phyloP scores from a whole-genome alignment of 2,888 invertebrate genomes.

The Drosophila kuntzei region DNA sequence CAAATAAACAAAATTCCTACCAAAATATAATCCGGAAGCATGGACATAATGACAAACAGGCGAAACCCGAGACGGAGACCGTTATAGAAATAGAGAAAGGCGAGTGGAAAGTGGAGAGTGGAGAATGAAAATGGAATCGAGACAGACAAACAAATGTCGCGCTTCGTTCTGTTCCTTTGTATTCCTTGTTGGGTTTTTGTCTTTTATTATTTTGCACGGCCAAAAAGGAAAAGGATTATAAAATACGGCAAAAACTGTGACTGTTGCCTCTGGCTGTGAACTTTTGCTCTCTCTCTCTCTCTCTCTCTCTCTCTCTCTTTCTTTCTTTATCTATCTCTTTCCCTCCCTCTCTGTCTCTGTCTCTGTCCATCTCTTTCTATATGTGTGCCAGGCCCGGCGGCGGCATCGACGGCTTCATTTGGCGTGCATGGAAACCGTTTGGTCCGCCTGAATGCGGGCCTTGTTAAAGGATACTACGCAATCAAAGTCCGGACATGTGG shows the following conservation, averaged over 20 bases:
- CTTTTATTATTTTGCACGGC: slow-evolving; percentile 44
- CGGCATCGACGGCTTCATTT: slow-evolving; percentile 70
- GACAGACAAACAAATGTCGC: slow-evolving; percentile 70
- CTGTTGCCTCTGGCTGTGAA: slow-evolving; percentile 35
- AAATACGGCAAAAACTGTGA: slow-evolving; percentile 66
- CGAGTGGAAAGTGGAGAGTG: background rate
- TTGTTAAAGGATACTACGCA: slow-evolving; percentile 25
- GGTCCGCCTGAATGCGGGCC: slow-evolving; percentile 49
- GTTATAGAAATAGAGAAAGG: background rate
- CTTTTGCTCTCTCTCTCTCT: slow-evolving; percentile 8
- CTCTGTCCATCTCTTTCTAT: slow-evolving; percentile 6
- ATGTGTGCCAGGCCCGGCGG: slow-evolving; percentile 20
- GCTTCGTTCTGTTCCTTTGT: slow-evolving; percentile 36
- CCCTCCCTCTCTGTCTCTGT: slow-evolving; percentile 1
- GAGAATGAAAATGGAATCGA: slow-evolving; percentile 4
- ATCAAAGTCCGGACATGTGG: background rate
- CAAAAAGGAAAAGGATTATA: slow-evolving; percentile 80
- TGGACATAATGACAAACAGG: slow-evolving; percentile 75
- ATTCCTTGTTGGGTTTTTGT: slow-evolving; percentile 20
- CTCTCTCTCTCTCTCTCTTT: slow-evolving; percentile 4
- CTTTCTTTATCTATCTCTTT: background rate
- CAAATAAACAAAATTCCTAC: slow-evolving; percentile 71
- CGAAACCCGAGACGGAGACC: slow-evolving; percentile 31
- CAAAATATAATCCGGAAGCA: slow-evolving; percentile 79
- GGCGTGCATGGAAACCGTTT: slow-evolving; percentile 76